Percentiles rank a stretch among this genome's conserved stretches.
phyloP scores from a whole-genome alignment of 1,140 invertebrate species.

The Drosophila melanica region DNA sequence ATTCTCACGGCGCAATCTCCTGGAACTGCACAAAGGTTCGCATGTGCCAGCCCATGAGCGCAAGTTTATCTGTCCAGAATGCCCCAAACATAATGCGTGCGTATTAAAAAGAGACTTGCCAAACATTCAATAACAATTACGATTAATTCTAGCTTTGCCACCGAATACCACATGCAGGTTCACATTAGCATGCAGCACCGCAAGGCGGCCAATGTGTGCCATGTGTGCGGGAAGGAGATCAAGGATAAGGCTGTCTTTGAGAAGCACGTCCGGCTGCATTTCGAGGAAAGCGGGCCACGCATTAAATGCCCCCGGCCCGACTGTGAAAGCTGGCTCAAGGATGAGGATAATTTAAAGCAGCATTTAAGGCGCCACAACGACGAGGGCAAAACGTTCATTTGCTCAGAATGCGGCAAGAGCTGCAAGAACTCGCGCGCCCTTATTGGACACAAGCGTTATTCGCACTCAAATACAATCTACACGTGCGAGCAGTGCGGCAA shows the following conservation, averaged over 20 bases:
- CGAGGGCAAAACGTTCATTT: conserved; percentile 69
- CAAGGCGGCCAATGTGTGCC: conserved; percentile 71
- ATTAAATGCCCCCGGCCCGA: conserved; percentile 75
- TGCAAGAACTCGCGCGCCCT: conserved; percentile 76
- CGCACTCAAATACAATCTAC: conserved; percentile 75
- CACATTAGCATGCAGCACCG: conserved; percentile 75
- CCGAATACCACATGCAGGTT: conserved; percentile 73
- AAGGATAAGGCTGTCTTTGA: conserved; percentile 79
- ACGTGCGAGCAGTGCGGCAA: conserved; percentile 81
- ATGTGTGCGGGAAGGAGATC: conserved; percentile 80
- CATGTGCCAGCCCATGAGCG: conserved; percentile 75
- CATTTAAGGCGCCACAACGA: conserved; percentile 76
- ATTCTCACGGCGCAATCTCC: conserved; percentile 67
- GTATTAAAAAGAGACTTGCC: not conserved
- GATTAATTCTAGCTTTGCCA: conserved; percentile 62
- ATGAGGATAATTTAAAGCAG: conserved; percentile 75
- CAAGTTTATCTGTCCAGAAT: conserved; percentile 70
- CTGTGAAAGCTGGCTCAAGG: conserved; percentile 80
- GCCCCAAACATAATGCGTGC: conserved; percentile 72
- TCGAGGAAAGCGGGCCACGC: conserved; percentile 75
- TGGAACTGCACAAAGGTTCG: conserved; percentile 74
- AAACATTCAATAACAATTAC: not conserved
- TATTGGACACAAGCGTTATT: conserved; percentile 76
- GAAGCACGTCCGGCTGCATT: conserved; percentile 78
- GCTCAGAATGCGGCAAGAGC: conserved; percentile 73